These are phyloP conservation scores for Linnaemya tessellans DNA, from an alignment of 2,888 invertebrate genomes.

Conservation along the genomic window DNA sequence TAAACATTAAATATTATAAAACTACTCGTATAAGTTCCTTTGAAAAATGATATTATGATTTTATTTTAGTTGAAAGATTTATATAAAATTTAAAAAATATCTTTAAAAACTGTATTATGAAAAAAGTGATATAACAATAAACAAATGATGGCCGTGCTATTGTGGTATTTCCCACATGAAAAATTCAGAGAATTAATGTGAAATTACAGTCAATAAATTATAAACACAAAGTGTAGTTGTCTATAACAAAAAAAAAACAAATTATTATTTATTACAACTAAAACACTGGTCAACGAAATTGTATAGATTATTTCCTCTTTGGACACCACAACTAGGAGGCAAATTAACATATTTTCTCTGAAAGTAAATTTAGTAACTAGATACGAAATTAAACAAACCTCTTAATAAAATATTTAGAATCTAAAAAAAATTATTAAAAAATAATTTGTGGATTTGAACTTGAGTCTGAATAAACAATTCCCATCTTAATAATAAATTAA, in stretches of 20 bases:
- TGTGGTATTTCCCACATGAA: background rate
- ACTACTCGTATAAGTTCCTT: too few species aligned
- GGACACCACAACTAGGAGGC: too few species aligned
- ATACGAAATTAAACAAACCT: too few species aligned
- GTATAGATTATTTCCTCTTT: background rate
- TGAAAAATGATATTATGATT: too few species aligned
- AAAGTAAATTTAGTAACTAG: too few species aligned
- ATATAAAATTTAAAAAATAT: background rate
- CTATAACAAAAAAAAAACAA: background rate
- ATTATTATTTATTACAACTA: background rate
- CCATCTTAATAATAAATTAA: too few species aligned
- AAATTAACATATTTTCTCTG: too few species aligned
- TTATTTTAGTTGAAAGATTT: background rate
- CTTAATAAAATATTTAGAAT: too few species aligned
- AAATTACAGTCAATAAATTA: constrained; percentile 4
- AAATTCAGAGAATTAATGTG: background rate
- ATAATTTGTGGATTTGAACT: too few species aligned
- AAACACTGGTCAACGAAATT: background rate
- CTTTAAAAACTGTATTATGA: background rate
- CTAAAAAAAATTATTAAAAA: too few species aligned
- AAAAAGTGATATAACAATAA: background rate
- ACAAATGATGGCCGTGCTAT: background rate
- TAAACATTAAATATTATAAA: too few species aligned
- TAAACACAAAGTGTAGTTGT: background rate
- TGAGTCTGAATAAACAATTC: too few species aligned